These are phyloP conservation scores for Lasioglossum vierecki DNA, from an alignment of 2,888 invertebrate genomes.

Conservation along the genomic window DNA sequence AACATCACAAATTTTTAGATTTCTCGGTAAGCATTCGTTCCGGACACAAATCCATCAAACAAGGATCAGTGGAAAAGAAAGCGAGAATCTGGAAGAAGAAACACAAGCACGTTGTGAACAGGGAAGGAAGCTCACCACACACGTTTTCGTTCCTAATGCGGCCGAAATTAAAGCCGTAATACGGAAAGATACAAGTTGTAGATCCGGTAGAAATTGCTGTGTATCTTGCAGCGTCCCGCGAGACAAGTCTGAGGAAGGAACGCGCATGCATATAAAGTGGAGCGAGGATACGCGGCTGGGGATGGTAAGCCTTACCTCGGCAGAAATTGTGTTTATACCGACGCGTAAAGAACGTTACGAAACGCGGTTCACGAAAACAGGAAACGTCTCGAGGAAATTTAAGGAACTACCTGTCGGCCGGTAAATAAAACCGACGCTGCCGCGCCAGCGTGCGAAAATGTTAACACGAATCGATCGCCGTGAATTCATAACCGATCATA, in stretches of 20 bases:
- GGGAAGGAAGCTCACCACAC: not conserved
- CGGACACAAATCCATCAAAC: not conserved
- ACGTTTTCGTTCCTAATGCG: conserved; percentile 46
- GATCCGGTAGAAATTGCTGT: conserved; percentile 71
- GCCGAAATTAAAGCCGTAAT: conserved; percentile 67
- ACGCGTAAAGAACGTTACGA: conserved; percentile 69
- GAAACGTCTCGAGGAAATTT: conserved; percentile 61
- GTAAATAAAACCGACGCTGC: conserved; percentile 17
- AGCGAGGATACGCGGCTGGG: conserved; percentile 63
- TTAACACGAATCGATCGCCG: conserved; percentile 2
- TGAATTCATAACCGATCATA: not conserved
- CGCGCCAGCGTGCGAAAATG: not conserved
- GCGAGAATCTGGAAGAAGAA: not conserved
- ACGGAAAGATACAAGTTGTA: conserved; percentile 66
- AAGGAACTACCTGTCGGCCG: conserved; percentile 49
- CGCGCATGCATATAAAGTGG: conserved; percentile 73
- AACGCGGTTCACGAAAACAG: conserved; percentile 50
- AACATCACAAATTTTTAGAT: not conserved
- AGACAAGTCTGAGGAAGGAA: conserved; percentile 68
- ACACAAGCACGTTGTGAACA: not conserved
- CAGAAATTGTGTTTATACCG: conserved; percentile 73
- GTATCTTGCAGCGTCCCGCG: conserved; percentile 68
- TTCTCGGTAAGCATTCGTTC: not conserved
- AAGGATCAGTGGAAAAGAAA: not conserved
- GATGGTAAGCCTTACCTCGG: conserved; percentile 59